Base-by-base conservation (phyloP, 2,113 vertebrate genomes). In the Coreoperca whiteheadi region DNA sequence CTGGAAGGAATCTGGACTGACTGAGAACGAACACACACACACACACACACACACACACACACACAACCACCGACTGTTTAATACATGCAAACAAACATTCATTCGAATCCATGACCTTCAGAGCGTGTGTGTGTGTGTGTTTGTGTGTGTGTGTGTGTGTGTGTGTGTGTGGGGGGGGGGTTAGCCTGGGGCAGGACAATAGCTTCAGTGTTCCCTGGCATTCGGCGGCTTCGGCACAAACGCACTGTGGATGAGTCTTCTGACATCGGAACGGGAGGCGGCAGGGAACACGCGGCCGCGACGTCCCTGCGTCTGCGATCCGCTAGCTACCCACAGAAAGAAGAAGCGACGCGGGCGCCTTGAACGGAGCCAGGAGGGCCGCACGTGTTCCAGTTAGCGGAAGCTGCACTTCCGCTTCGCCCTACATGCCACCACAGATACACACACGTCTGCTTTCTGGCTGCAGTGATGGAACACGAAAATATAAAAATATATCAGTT, bases 161-260 rank as follows among this genome's bases (percentile, higher is more conserved):
- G n/a, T n/a, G n/a, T n/a, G n/a, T n/a, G n/a, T n/a, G n/a, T n/a
- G n/a, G n/a, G n/a, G n/a, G n/a, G n/a, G n/a, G n/a, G n/a, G n/a
- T 37, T 12, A 9, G 64, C 25, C 37, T 8, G 41, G 2, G 32
- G 68, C 30, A 21, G 72, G 68, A 90, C 88, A 90, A 89, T 84
- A 34, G 87, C 75, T 0, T n/a, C 69, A 70, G 83, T 89, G 88
- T 88, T 61, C 53, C 15, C 34, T 3, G 71, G 71, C 79, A 69
- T 82, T 69, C 81, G 43, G 64, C 71, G 6, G 43, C 50, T 59
- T 78, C 34, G 9, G 73, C 41, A 66, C 81, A 76, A 54, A 77
- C 81, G 50, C 67, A 15, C 21, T 8, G 21, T 4, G 30, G 46
- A 59, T 53, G 74, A 43, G n/a, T n/a, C 2, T 63, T 67, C 16